Evolutionary conservation across 2,888 invertebrate genomes (phyloP).

Genomic region (Quadriops clusia): DNA sequence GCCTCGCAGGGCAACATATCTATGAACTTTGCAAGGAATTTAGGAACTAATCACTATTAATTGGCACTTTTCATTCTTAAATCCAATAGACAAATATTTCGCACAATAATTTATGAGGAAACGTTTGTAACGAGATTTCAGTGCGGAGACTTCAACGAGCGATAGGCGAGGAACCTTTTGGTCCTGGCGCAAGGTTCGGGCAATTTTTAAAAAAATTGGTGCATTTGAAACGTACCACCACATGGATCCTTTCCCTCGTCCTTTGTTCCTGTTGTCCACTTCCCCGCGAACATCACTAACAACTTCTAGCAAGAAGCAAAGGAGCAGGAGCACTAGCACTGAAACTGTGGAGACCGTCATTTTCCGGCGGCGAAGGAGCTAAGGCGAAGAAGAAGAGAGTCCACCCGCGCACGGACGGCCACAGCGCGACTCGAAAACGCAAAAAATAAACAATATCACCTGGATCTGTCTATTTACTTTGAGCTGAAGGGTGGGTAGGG

Average conservation of each 20-base stretch:
- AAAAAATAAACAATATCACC: constrained; percentile 38
- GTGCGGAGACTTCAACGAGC: constrained; percentile 22
- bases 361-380: no score
- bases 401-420: constrained; percentile 29
- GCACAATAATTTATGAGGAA: background rate
- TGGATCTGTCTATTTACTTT: constrained; percentile 33
- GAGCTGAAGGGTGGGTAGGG: constrained; percentile 31
- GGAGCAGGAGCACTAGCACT: constrained; percentile 22
- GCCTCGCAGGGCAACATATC: no score
- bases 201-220: constrained; percentile 9
- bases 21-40: no score
- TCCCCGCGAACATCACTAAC: constrained; percentile 20
- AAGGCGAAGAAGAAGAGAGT: constrained; percentile 8
- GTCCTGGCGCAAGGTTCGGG: constrained; percentile 9
- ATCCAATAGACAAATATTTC: no score
- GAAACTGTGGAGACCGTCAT: no score
- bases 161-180: constrained; percentile 21
- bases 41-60: no score
- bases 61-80: no score
- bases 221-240: constrained; percentile 56
- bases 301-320: constrained; percentile 23
- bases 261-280: constrained; percentile 37
- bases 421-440: constrained; percentile 28
- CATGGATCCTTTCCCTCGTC: constrained; percentile 78
- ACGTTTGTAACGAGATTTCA: constrained; percentile 1